A percentile compares a stretch with the other conserved stretches of the same genome.
Conservation (phyloP, 2,113 vertebrate species). For the Chloropsis cyanopogon region DNA sequence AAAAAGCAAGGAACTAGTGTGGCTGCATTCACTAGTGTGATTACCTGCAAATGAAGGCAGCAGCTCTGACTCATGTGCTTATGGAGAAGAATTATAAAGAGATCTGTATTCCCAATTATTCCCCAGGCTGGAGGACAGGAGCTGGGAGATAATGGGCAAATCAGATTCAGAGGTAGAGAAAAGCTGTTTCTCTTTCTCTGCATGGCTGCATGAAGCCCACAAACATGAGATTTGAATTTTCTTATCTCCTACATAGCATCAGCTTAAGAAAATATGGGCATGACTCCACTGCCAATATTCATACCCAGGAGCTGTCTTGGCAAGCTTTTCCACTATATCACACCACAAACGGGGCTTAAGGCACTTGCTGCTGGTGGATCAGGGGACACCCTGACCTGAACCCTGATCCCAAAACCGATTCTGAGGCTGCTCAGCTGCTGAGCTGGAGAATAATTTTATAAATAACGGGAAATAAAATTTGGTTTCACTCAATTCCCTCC, state of each 20-base stretch:
- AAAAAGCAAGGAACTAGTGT: neutral
- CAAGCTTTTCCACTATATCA: neutral
- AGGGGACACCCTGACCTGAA: neutral
- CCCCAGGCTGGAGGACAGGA: neutral
- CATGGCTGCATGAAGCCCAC: neutral
- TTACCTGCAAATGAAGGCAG: conserved; percentile 55
- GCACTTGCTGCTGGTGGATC: neutral
- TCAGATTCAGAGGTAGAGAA: neutral
- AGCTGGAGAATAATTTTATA: neutral
- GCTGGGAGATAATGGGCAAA: conserved; percentile 44
- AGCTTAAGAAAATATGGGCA: neutral
- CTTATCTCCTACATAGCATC: neutral
- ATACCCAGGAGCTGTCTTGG: neutral
- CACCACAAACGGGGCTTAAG: neutral
- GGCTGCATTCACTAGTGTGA: conserved; percentile 30
- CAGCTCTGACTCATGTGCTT: conserved; percentile 52
- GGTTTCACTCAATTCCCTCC: neutral
- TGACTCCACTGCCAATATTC: neutral
- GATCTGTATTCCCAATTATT: conserved; percentile 28
- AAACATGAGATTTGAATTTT: neutral
- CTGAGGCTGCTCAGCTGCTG: neutral
- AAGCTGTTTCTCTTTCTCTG: neutral
- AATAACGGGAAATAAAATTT: conserved; percentile 6
- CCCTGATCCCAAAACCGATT: neutral
- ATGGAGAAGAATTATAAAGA: conserved; percentile 52